Base-by-base conservation (phyloP, 2,113 vertebrate species). In the Zapus hudsonius region DNA sequence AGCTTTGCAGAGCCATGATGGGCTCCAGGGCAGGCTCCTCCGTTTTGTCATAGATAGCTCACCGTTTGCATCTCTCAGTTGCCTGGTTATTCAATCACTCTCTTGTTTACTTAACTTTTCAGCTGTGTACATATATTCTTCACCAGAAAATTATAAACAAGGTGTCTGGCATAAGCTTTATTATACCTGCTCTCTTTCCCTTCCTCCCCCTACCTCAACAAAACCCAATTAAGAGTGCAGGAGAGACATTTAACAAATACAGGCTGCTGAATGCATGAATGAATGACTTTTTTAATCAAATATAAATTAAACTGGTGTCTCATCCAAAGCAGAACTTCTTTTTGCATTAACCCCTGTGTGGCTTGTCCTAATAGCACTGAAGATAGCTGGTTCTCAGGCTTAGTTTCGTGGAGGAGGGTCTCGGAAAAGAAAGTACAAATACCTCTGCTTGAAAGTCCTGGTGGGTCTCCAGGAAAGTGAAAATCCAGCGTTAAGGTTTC, bases 181-280 rank as follows among this genome's bases (percentile, higher is more conserved):
- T 96, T 95, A 93, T 87, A 91, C 84, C 93, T 93, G 61, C 63
- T 92, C 80, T 63, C 61, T 72, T 36, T 47, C 42, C 20, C 61
- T 5, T 29, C 67, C 64, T 87, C n/a, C 23, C 69, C 40, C 83
- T 55, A 25, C n/a, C 83, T 66, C 78, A 92, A 52, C 87, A 92
- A 94, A 97, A 97, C 92, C 94, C 96, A 96, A 75, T 96, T 93
- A 96, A 96, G 92, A 94, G 64, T 79, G 74, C 75, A 92, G 78
- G 81, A 96, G 81, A 96, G 94, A 97, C 96, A 97, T 97, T 96
- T 97, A 97, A 97, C 95, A 95, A 96, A 96, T 95, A 87, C 93
- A 19, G 84, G 19, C 95, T 96, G 91, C 78, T 72, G 73, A 82
- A 94, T 80, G 92, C 94, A 90, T 95, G 95, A 96, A 96, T 91